Conservation (phyloP, 2,888 invertebrate genomes). For the Trachelus tabidus region DNA sequence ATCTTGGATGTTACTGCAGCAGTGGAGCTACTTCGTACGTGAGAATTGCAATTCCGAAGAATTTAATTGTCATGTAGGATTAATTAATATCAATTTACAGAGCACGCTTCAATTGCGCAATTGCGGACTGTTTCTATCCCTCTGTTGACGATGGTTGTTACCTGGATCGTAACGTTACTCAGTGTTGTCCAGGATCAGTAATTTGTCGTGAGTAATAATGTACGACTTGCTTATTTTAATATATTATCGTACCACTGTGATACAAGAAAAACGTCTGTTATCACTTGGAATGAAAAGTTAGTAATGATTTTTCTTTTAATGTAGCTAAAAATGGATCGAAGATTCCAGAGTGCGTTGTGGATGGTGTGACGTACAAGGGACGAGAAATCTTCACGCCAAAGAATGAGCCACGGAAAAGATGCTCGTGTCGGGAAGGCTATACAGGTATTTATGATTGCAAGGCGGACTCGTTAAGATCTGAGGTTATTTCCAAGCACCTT, state of each 20-base stretch:
- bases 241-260: neutral
- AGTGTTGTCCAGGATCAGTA: constrained; percentile 37
- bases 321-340: constrained; percentile 38
- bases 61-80: too few relatives aligned
- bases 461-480: too few relatives aligned
- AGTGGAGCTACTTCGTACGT: neutral
- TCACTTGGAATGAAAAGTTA: neutral
- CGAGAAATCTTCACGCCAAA: constrained; percentile 42
- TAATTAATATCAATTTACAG: constrained; percentile 21
- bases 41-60: neutral
- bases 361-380: constrained; percentile 45
- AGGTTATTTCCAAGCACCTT: too few relatives aligned
- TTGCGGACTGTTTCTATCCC: constrained; percentile 36
- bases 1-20: constrained; percentile 39
- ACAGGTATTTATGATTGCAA: constrained; percentile 24
- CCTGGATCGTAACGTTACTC: neutral
- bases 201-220: constrained; percentile 49
- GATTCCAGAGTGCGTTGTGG: constrained; percentile 42
- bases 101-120: constrained; percentile 40
- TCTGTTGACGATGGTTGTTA: constrained; percentile 35
- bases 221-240: neutral
- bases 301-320: neutral
- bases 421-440: constrained; percentile 41
- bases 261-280: neutral
- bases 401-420: constrained; percentile 34